phyloP scores from a whole-genome alignment of 2,888 invertebrate genomes.

The Harmothoe impar region DNA sequence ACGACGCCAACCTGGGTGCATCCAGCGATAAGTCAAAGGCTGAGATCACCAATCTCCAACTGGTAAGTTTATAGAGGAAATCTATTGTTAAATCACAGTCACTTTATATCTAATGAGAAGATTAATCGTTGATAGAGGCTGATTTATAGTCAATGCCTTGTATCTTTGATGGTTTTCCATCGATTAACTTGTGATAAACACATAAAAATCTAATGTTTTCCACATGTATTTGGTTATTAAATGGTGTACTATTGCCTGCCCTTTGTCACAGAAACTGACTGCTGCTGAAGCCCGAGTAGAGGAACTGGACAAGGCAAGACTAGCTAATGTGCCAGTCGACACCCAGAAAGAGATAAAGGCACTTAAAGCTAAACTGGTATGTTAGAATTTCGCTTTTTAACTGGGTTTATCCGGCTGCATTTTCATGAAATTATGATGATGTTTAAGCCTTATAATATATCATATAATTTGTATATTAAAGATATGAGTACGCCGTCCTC shows the following conservation, averaged over 20 bases:
- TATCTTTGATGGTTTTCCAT: neutral
- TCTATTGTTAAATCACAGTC: neutral
- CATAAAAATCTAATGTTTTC: too few species aligned
- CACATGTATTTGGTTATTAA: too few species aligned
- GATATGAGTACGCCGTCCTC: too few species aligned
- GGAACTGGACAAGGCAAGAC: constrained; percentile 76
- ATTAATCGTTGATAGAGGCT: neutral
- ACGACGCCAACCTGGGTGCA: constrained; percentile 73
- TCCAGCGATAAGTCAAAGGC: constrained; percentile 72
- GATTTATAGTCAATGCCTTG: neutral
- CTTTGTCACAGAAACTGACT: constrained; percentile 66
- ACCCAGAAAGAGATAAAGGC: constrained; percentile 79
- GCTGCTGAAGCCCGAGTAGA: constrained; percentile 72
- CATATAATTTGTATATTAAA: too few species aligned
- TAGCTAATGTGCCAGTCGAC: constrained; percentile 78
- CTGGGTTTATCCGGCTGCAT: too few species aligned
- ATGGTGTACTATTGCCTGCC: neutral
- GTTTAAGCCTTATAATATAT: too few species aligned
- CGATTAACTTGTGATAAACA: neutral
- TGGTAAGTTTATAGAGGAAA: constrained; percentile 61
- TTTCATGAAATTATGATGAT: too few species aligned
- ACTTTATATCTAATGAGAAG: neutral
- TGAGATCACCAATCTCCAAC: constrained; percentile 71
- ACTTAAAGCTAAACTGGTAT: constrained; percentile 78
- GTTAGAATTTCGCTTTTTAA: constrained; percentile 31